Evolutionary conservation across 1,140 invertebrate species (phyloP).

Genomic region (Ladona fulva): DNA sequence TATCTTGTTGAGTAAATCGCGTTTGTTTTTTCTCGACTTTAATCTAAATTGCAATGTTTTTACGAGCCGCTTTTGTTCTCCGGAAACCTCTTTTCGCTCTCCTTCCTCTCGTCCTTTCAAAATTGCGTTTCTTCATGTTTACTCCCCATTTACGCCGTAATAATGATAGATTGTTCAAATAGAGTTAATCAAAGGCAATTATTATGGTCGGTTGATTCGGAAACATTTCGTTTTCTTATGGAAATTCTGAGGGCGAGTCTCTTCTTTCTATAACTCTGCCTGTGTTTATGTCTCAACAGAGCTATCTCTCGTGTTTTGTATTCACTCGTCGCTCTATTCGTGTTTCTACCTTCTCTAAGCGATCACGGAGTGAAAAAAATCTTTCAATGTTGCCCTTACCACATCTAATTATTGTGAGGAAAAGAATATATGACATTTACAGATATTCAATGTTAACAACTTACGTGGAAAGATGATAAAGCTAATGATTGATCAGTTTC

Average conservation of each 20-base stretch:
- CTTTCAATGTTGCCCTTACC: no score
- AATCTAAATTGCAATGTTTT: conserved; percentile 6
- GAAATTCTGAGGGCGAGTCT: background rate
- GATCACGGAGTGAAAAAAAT: no score
- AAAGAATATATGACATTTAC: no score
- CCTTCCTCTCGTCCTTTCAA: background rate
- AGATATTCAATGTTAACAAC: no score
- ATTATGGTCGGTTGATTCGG: background rate
- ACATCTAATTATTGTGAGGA: no score
- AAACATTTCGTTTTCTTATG: background rate
- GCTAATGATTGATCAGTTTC: no score
- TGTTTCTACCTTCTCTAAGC: no score
- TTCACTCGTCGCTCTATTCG: no score
- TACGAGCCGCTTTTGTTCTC: background rate
- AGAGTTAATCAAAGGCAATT: conserved; percentile 7
- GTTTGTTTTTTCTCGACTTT: background rate
- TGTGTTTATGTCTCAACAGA: background rate
- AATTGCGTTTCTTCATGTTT: background rate
- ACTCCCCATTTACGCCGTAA: background rate
- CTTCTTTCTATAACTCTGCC: background rate
- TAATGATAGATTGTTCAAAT: background rate
- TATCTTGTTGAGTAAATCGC: conserved; percentile 1
- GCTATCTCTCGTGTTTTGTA: no score
- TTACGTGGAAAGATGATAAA: no score
- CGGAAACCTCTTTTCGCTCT: background rate